phyloP scores from a whole-genome alignment of 2,113 vertebrate species.

The Spea multiplicata region DNA sequence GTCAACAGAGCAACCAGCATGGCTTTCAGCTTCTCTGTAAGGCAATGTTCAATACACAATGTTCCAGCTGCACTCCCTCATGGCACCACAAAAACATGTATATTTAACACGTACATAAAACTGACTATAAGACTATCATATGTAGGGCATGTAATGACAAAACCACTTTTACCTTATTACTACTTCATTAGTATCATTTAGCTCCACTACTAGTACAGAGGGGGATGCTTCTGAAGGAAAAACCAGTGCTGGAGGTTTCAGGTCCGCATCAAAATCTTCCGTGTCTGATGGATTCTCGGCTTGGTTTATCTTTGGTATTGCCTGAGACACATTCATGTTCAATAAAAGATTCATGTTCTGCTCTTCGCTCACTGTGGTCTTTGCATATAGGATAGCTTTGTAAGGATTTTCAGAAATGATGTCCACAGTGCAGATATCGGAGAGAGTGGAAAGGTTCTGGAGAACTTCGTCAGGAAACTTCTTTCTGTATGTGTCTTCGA shows the following conservation, averaged over 20 bases:
- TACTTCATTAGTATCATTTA: conserved; percentile 75
- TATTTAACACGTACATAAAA: no score
- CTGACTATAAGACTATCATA: no score
- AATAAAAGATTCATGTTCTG: conserved; percentile 62
- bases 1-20: no score
- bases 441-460: conserved; percentile 72
- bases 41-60: no score
- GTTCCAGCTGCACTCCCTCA: no score
- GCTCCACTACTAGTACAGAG: conserved; percentile 81
- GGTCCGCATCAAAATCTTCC: conserved; percentile 7
- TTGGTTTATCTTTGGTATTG: conserved; percentile 36
- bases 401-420: conserved; percentile 71
- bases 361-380: conserved; percentile 53
- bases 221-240: conserved; percentile 74
- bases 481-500: conserved; percentile 75
- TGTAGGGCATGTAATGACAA: no score
- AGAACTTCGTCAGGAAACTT: conserved; percentile 76
- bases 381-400: conserved; percentile 85
- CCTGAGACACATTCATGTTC: conserved; percentile 3
- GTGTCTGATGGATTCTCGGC: not conserved
- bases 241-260: conserved; percentile 67
- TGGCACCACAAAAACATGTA: no score
- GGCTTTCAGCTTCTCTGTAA: no score
- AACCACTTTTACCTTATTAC: conserved; percentile 73
- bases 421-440: conserved; percentile 77